These are phyloP conservation scores for Papilio polyxenes DNA, from an alignment of 1,140 invertebrate genomes.

Conservation along the genomic window DNA sequence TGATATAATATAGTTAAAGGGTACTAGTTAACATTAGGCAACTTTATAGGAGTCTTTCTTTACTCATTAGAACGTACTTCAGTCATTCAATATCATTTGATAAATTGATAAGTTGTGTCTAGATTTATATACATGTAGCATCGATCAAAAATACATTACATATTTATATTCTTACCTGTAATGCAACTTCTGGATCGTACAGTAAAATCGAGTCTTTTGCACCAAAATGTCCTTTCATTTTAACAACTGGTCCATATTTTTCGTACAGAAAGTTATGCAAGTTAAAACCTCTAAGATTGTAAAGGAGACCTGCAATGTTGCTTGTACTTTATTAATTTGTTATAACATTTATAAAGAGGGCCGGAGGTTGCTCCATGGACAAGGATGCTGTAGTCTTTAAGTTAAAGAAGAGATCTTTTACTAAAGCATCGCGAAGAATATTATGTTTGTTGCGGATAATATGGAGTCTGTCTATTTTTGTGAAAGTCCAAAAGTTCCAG, in stretches of 20 bases:
- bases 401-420: too few species aligned
- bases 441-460: too few species aligned
- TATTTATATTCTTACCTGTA: conserved; percentile 39
- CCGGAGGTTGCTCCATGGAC: too few species aligned
- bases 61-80: not conserved
- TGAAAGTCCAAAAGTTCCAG: not conserved
- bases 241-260: conserved; percentile 43
- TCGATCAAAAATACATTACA: not conserved
- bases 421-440: too few species aligned
- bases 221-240: conserved; percentile 40
- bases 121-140: too few species aligned
- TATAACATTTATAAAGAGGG: too few species aligned
- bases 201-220: conserved; percentile 26
- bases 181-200: conserved; percentile 42
- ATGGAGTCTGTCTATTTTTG: not conserved
- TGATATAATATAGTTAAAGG: too few species aligned
- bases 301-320: conserved; percentile 7
- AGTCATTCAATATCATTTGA: not conserved
- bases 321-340: not conserved
- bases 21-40: not conserved
- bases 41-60: not conserved
- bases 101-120: too few species aligned
- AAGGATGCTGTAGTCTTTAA: too few species aligned
- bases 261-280: conserved; percentile 35
- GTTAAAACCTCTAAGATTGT: conserved; percentile 18